A percentile compares a stretch with the other conserved stretches of the same genome.
Conservation (phyloP, 2,888 invertebrate genomes). For the Nomada goodeniana region DNA sequence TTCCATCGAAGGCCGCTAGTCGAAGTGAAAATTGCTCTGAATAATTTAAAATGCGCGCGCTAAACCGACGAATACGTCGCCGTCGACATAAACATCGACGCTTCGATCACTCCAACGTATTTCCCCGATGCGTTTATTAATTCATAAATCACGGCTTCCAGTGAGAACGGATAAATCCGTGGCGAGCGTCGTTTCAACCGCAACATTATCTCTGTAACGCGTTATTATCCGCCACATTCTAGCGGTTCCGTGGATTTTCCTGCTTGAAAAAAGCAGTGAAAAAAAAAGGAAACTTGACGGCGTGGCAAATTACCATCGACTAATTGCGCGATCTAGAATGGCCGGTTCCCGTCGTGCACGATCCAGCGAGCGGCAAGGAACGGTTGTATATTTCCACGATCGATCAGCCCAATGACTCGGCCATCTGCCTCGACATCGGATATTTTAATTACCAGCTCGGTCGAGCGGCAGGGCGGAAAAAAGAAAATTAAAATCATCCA, state of each 20-base stretch:
- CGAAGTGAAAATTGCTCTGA: no score
- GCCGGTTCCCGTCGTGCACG: slow-evolving; percentile 11
- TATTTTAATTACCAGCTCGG: slow-evolving; percentile 2
- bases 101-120: no score
- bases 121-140: no score
- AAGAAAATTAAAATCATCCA: neutral
- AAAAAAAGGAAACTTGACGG: neutral
- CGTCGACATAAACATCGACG: no score
- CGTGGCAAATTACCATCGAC: neutral
- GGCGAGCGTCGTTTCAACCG: no score
- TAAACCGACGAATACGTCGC: no score
- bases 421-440: neutral
- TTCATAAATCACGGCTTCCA: no score
- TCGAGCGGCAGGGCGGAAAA: neutral
- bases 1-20: no score
- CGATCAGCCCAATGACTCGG: neutral
- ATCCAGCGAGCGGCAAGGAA: neutral
- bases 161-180: no score
- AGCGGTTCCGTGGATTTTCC: neutral
- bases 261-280: no score
- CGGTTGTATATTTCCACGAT: slow-evolving; percentile 10
- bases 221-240: neutral
- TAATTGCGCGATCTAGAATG: slow-evolving; percentile 7
- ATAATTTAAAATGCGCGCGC: no score
- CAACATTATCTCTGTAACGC: no score